Percentiles rank a stretch among this genome's conserved stretches.
Evolutionary conservation across 2,113 vertebrate species (phyloP).

Genomic region (Hoplias malabaricus): DNA sequence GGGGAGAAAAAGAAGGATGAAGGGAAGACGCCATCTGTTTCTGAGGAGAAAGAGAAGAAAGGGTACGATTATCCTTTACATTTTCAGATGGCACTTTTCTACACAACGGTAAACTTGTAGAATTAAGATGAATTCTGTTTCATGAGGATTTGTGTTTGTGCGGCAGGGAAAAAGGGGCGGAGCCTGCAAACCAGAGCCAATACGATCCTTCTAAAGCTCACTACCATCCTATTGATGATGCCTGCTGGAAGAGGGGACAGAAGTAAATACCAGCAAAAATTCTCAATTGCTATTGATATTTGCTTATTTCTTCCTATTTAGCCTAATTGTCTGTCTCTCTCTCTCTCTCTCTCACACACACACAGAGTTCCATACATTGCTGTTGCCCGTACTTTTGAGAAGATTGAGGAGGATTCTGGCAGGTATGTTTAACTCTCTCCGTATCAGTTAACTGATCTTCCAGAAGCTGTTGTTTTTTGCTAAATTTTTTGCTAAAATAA

Average conservation of each 20-base stretch:
- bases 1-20: slow-evolving; percentile 43
- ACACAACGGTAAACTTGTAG: no score
- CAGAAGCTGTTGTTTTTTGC: not conserved
- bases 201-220: slow-evolving; percentile 77
- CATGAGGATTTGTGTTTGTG: not conserved
- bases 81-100: not conserved
- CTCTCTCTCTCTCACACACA: slow-evolving; percentile 50
- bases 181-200: slow-evolving; percentile 42
- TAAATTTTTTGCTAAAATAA: no score
- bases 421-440: slow-evolving; percentile 67
- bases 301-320: not conserved
- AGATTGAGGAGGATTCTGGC: slow-evolving; percentile 87
- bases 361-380: slow-evolving; percentile 87
- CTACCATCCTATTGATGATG: slow-evolving; percentile 83
- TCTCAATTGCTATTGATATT: not conserved
- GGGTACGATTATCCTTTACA: slow-evolving; percentile 51
- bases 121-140: no score
- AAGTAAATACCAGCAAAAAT: slow-evolving; percentile 65
- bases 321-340: not conserved
- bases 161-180: slow-evolving; percentile 58
- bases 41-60: slow-evolving; percentile 63
- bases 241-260: slow-evolving; percentile 82
- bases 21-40: slow-evolving; percentile 33
- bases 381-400: slow-evolving; percentile 88
- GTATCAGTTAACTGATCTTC: not conserved